phyloP scores from a whole-genome alignment of 2,888 invertebrate species.

The Acanthosepion pharaonis region DNA sequence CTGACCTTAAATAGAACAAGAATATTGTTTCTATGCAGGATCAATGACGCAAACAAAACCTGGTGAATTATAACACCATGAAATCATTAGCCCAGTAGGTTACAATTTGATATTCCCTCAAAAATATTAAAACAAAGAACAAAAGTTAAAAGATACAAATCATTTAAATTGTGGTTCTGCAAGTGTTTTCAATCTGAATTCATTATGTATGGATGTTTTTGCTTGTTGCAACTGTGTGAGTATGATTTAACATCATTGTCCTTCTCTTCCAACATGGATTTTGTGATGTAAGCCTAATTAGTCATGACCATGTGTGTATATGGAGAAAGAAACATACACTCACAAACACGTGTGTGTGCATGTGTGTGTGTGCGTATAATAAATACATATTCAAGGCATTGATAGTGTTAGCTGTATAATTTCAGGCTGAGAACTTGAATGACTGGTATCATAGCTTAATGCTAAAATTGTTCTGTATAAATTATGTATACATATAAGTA shows the following conservation, averaged over 20 bases:
- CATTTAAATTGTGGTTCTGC: background rate
- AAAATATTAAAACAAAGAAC: background rate
- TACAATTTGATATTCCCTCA: background rate
- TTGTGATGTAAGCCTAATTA: background rate
- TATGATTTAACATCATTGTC: background rate
- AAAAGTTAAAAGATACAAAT: background rate
- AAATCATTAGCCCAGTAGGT: background rate
- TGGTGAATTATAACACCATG: background rate
- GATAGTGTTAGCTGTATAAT: constrained; percentile 16
- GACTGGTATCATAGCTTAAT: constrained; percentile 8
- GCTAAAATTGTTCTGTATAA: background rate
- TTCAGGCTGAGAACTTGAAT: background rate
- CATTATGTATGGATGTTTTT: background rate
- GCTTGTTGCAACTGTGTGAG: background rate
- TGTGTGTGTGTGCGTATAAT: background rate
- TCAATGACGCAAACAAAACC: background rate
- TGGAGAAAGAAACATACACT: background rate
- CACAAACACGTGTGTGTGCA: background rate
- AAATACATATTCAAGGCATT: constrained; percentile 9
- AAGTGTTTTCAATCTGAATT: background rate
- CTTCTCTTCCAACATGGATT: background rate
- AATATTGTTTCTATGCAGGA: background rate
- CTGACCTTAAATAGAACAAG: background rate
- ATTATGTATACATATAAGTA: background rate
- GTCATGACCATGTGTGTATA: background rate